phyloP scores from a whole-genome alignment of 2,888 invertebrate species.

The Nasonovia ribisnigri region DNA sequence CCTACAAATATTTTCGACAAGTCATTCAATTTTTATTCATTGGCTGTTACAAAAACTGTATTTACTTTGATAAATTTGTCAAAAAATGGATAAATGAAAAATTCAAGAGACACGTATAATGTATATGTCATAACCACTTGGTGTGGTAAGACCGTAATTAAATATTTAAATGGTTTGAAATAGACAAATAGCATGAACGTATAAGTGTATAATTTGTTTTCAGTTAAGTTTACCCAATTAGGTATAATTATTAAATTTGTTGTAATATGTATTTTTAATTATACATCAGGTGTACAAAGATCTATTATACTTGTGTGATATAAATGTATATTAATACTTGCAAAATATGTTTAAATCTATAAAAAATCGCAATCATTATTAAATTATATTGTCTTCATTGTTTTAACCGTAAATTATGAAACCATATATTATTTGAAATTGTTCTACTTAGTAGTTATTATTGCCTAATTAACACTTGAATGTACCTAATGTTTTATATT shows the following conservation, averaged over 20 bases:
- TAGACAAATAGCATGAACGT: background rate
- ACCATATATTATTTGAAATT: background rate
- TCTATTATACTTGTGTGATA: background rate
- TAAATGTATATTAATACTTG: background rate
- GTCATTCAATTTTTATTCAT: too few relatives aligned
- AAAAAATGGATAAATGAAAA: too few relatives aligned
- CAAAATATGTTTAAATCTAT: background rate
- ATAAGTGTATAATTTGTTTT: background rate
- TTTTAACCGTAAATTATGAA: background rate
- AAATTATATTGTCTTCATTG: background rate
- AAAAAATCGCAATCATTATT: background rate
- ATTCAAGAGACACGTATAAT: too few relatives aligned
- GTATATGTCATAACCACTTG: too few relatives aligned
- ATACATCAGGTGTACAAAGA: background rate
- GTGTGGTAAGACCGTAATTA: background rate
- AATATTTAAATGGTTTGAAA: background rate
- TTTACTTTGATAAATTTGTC: too few relatives aligned
- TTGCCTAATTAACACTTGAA: background rate
- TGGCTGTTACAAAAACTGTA: too few relatives aligned
- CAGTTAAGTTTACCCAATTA: background rate
- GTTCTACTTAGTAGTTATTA: background rate
- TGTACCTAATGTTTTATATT: background rate
- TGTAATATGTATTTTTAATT: background rate
- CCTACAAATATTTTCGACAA: too few relatives aligned
- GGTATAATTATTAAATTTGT: background rate